Evolutionary conservation across 2,113 vertebrate genomes (phyloP).

Genomic region (Laticauda laticaudata): DNA sequence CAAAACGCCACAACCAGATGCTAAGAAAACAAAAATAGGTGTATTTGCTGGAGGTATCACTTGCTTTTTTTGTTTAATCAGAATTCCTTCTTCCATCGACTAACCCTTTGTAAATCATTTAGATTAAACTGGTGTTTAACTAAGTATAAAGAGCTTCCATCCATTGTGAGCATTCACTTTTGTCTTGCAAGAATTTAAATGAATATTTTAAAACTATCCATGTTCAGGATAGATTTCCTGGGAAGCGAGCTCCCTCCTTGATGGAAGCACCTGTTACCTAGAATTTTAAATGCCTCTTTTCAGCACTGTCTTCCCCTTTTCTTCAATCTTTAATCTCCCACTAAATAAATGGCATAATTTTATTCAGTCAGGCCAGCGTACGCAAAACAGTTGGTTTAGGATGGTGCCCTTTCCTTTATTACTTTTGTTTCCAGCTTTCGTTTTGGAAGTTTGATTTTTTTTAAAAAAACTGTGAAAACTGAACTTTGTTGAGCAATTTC

Average conservation of each 20-base stretch:
- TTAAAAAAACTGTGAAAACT: background rate
- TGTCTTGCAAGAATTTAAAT: background rate
- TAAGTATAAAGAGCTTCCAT: background rate
- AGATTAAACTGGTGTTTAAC: background rate
- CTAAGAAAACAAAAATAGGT: background rate
- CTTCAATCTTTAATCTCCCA: background rate
- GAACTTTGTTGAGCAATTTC: background rate
- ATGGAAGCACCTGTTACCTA: conserved; percentile 22
- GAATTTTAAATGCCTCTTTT: background rate
- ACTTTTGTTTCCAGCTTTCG: conserved; percentile 14
- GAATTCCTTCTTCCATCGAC: background rate
- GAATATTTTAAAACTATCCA: background rate
- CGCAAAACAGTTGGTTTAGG: background rate
- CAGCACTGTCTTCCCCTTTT: background rate
- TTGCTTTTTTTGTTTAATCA: background rate
- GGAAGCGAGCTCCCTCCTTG: conserved; percentile 15
- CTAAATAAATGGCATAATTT: background rate
- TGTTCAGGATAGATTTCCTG: conserved; percentile 6
- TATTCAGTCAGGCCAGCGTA: background rate
- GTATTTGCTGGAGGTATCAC: background rate
- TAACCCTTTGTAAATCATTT: background rate
- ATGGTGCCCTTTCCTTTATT: background rate
- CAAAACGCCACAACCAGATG: conserved; percentile 4
- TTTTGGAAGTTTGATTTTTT: conserved; percentile 9
- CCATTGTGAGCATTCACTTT: background rate